Conservation (phyloP, 2,113 vertebrate species). For the Triplophysa tibetana region DNA sequence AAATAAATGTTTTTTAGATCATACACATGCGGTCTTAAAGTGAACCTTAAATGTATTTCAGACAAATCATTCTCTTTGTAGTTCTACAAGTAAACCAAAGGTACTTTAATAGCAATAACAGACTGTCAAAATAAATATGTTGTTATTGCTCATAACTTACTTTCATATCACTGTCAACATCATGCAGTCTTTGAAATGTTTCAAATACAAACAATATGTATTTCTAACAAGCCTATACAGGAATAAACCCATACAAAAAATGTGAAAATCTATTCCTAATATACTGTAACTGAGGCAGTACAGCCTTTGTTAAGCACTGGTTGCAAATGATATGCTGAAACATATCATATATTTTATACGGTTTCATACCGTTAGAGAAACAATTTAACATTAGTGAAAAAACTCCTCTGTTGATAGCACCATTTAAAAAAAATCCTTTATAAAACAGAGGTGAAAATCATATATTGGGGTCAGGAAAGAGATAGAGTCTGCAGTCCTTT, state of each 20-base stretch:
- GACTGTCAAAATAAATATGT: slow-evolving; percentile 23
- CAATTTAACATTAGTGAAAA: not conserved
- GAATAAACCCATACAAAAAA: too few species aligned
- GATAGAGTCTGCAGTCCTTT: slow-evolving; percentile 54
- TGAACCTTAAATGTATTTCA: not conserved
- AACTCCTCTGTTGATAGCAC: slow-evolving; percentile 62
- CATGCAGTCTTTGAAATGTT: too few species aligned
- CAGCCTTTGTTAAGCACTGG: not conserved
- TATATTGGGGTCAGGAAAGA: not conserved
- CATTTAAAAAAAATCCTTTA: slow-evolving; percentile 39
- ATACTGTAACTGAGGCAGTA: not conserved
- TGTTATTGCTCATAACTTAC: not conserved
- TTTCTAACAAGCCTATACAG: too few species aligned
- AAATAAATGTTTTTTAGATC: not conserved
- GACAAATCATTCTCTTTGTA: not conserved
- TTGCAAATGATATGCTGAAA: not conserved
- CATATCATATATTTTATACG: not conserved
- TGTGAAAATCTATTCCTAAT: not conserved
- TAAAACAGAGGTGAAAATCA: slow-evolving; percentile 22
- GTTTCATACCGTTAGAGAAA: not conserved
- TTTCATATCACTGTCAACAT: not conserved
- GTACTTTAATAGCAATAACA: not conserved
- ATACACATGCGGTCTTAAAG: not conserved
- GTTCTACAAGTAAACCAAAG: not conserved
- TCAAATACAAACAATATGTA: not conserved